Conservation (phyloP, 2,113 vertebrate genomes). For the Melanocharis versteri region DNA sequence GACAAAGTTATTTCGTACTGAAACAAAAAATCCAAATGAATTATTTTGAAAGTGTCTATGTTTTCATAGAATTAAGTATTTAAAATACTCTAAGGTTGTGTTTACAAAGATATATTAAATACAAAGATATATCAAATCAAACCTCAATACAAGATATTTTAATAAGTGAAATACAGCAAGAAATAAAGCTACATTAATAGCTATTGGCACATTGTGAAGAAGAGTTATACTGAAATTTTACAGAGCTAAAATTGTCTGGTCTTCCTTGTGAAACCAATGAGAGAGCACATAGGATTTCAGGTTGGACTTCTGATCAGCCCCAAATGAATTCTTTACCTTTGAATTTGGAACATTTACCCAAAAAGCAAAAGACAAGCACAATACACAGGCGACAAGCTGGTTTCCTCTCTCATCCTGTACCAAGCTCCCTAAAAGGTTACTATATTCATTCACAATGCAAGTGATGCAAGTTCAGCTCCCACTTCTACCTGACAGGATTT, state of each 20-base stretch:
- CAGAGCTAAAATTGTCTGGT: background rate
- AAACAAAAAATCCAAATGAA: background rate
- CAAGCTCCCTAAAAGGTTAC: background rate
- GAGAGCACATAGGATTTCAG: background rate
- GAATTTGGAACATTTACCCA: background rate
- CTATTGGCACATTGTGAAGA: background rate
- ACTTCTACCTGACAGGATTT: background rate
- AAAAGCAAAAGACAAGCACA: background rate
- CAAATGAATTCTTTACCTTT: background rate
- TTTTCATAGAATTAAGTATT: background rate
- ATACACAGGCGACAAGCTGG: background rate
- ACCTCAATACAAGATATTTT: rapidly evolving
- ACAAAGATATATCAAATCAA: background rate
- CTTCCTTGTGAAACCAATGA: background rate
- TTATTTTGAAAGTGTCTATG: background rate
- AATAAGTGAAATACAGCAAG: background rate
- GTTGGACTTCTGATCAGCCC: background rate
- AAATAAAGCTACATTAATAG: background rate
- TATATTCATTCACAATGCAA: background rate
- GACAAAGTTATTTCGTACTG: background rate
- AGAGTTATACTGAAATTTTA: background rate
- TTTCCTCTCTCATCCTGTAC: background rate
- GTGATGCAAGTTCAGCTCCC: background rate
- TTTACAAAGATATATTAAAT: background rate
- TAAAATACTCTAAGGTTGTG: background rate